A percentile compares a stretch with the other conserved stretches of the same genome.
phyloP scores from a whole-genome alignment of 2,888 invertebrate genomes.

The Sericinus montela region DNA sequence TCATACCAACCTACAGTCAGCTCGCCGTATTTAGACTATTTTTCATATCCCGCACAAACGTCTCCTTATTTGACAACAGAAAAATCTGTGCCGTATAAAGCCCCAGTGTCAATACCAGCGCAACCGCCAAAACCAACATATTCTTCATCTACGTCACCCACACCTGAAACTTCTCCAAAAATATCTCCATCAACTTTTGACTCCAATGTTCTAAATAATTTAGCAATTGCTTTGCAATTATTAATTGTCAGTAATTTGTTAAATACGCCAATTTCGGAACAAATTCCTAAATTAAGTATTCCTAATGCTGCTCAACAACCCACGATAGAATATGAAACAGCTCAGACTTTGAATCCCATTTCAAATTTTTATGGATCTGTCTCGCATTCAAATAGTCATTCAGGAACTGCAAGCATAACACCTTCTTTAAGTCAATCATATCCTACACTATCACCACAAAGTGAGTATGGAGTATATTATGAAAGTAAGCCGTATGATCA shows the following conservation, averaged over 20 bases:
- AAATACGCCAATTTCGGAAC: conserved; percentile 35
- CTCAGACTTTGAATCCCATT: conserved; percentile 10
- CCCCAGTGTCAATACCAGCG: not conserved
- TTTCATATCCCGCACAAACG: not conserved
- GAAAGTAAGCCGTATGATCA: conserved; percentile 21
- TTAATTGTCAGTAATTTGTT: conserved; percentile 57
- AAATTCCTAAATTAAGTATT: not conserved
- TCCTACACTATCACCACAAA: conserved; percentile 2
- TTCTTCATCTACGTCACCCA: not conserved
- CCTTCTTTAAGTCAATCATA: not conserved
- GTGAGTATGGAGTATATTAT: conserved; percentile 17
- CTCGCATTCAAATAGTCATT: not conserved
- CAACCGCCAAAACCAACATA: conserved; percentile 4
- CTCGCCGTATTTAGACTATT: not conserved
- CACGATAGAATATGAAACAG: conserved; percentile 3
- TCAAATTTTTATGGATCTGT: not conserved
- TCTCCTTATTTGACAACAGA: not conserved
- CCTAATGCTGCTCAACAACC: conserved; percentile 1
- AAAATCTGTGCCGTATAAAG: not conserved
- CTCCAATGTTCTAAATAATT: conserved; percentile 51
- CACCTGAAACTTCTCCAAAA: conserved; percentile 1
- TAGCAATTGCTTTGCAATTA: conserved; percentile 61
- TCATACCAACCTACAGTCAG: conserved; percentile 3
- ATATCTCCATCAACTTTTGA: conserved; percentile 32
- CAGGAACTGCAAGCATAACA: not conserved